These are phyloP conservation scores for Trachymyrmex septentrionalis DNA, from an alignment of 1,140 invertebrate species.

Conservation along the genomic window DNA sequence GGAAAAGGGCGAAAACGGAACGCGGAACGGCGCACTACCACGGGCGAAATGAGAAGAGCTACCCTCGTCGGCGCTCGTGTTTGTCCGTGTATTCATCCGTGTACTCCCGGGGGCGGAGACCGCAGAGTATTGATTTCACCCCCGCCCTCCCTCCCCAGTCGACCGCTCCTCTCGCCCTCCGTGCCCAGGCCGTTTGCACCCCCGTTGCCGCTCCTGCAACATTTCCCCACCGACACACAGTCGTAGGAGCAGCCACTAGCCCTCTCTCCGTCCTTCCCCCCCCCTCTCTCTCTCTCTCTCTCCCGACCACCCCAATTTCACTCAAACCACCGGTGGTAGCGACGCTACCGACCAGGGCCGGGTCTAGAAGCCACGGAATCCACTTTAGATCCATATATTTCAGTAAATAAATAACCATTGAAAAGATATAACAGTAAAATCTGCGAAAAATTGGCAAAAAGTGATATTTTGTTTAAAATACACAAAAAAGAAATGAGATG, in stretches of 20 bases:
- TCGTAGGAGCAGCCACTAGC: constrained; percentile 55
- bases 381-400: not conserved
- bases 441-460: not conserved
- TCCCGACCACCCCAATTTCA: constrained; percentile 66
- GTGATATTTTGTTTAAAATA: not conserved
- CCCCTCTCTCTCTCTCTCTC: constrained; percentile 36
- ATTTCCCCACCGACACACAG: constrained; percentile 57
- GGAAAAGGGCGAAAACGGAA: constrained; percentile 46
- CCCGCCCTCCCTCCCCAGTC: constrained; percentile 61
- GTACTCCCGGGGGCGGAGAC: constrained; percentile 84
- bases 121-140: constrained; percentile 86
- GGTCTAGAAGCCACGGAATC: constrained; percentile 30
- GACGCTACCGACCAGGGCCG: constrained; percentile 43
- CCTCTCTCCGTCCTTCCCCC: constrained; percentile 16
- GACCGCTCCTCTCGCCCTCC: constrained; percentile 58
- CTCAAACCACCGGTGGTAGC: constrained; percentile 48
- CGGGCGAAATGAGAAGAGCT: constrained; percentile 56
- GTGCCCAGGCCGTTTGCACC: constrained; percentile 66
- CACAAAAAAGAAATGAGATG: not conserved
- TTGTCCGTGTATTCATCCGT: constrained; percentile 82
- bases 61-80: constrained; percentile 73
- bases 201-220: constrained; percentile 71
- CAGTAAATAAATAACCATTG: constrained; percentile 18
- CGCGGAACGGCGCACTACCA: constrained; percentile 47
- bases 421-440: not conserved